A percentile compares a stretch with the other conserved stretches of the same genome.
These are phyloP conservation scores for Romanogobio albipinnatus DNA, from an alignment of 2,113 vertebrate genomes.

Conservation along the genomic window DNA sequence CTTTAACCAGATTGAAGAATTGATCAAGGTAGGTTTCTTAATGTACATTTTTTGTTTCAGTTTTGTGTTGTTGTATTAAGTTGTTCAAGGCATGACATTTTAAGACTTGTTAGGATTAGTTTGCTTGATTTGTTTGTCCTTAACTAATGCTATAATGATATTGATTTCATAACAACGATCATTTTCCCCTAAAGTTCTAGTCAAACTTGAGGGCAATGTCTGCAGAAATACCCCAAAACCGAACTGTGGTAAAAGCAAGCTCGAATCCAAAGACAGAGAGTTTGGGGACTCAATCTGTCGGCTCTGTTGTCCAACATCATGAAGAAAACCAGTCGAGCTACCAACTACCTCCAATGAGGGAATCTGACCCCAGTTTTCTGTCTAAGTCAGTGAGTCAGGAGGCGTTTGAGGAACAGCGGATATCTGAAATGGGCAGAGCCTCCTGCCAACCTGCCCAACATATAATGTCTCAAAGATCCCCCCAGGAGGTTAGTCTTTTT, in stretches of 20 bases:
- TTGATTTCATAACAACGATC: not conserved
- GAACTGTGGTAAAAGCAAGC: not conserved
- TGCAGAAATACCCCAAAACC: conserved; percentile 36
- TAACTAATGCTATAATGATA: not conserved
- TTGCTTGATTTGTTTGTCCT: not conserved
- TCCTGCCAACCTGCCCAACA: not conserved
- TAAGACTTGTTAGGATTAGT: not conserved
- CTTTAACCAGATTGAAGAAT: not conserved
- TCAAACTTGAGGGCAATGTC: conserved; percentile 33
- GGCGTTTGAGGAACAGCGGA: not conserved
- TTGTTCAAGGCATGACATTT: not conserved
- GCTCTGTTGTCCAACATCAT: not conserved
- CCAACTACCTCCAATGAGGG: not conserved
- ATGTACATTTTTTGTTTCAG: not conserved
- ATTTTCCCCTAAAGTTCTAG: not conserved
- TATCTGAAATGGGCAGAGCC: not conserved
- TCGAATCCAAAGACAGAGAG: not conserved
- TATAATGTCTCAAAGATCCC: not conserved
- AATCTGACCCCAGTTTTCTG: not conserved
- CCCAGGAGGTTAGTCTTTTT: conserved; percentile 27
- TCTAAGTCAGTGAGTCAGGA: conserved; percentile 3
- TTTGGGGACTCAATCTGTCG: not conserved
- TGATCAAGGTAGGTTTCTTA: not conserved
- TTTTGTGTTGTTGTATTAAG: not conserved
- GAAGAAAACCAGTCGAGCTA: not conserved